A percentile compares a stretch with the other conserved stretches of the same genome.
Evolutionary conservation across 1,140 invertebrate genomes (phyloP).

Genomic region (Drosophila asahinai): DNA sequence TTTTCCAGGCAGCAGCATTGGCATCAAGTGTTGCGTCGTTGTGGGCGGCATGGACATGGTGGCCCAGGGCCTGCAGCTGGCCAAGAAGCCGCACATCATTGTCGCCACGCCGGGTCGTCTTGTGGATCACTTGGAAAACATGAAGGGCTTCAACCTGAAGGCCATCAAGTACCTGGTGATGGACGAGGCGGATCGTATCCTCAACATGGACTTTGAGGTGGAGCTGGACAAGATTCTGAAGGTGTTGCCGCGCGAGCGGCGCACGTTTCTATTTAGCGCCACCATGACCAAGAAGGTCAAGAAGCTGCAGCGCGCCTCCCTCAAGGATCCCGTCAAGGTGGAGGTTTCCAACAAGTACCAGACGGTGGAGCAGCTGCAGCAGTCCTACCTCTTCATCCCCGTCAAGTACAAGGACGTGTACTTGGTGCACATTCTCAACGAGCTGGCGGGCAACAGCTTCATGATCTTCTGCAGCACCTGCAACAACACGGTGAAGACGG

Average conservation of each 20-base stretch:
- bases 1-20: conserved; percentile 90
- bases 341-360: conserved; percentile 99
- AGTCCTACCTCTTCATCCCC: conserved; percentile 98
- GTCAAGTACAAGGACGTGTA: conserved; percentile 99
- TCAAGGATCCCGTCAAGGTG: conserved; percentile 96
- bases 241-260: conserved; percentile 94
- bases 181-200: conserved; percentile 98
- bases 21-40: conserved; percentile 97
- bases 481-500: conserved; percentile 94
- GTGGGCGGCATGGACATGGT: conserved; percentile 99
- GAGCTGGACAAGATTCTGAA: conserved; percentile 98
- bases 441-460: conserved; percentile 97
- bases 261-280: conserved; percentile 97
- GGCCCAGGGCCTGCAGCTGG: conserved; percentile 94
- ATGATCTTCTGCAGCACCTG: conserved; percentile 99
- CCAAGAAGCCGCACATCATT: conserved; percentile 98
- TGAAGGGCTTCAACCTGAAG: conserved; percentile 96
- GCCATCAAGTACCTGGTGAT: conserved; percentile 96
- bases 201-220: conserved; percentile 98
- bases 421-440: conserved; percentile 97
- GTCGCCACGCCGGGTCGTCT: conserved; percentile 96
- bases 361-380: conserved; percentile 98
- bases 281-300: conserved; percentile 99
- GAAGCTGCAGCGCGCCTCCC: conserved; percentile 97
- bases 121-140: conserved; percentile 96